These are phyloP conservation scores for Proterorhinus semilunaris DNA, from an alignment of 2,113 vertebrate species.

Conservation along the genomic window DNA sequence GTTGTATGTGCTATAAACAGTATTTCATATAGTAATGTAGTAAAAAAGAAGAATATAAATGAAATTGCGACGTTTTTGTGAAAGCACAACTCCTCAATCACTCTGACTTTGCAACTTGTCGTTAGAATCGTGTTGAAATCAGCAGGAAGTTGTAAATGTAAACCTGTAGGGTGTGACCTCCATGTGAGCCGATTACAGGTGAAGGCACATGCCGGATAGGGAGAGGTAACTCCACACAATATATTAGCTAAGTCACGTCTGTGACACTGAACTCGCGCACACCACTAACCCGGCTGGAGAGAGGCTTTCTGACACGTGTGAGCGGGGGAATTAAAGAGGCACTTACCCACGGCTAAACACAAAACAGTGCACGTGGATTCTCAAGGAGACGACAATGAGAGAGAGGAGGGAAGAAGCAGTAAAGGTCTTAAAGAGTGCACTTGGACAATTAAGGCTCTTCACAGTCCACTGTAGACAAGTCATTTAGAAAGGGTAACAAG, in stretches of 20 bases:
- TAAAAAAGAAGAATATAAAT: too few species aligned
- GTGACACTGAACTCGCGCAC: conserved; percentile 20
- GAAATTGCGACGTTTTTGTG: too few species aligned
- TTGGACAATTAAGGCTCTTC: background rate
- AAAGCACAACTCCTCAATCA: too few species aligned
- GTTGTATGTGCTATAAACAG: too few species aligned
- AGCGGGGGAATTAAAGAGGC: conserved; percentile 61
- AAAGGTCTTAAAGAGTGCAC: conserved; percentile 37
- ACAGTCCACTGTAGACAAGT: background rate
- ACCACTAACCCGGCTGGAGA: conserved; percentile 17
- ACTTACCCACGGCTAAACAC: conserved; percentile 45
- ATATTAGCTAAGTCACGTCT: conserved; percentile 11
- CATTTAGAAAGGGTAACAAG: too few species aligned
- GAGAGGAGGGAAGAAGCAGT: conserved; percentile 31
- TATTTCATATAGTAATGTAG: too few species aligned
- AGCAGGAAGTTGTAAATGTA: conserved; percentile 10
- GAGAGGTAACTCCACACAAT: conserved; percentile 1
- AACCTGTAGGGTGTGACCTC: conserved; percentile 6
- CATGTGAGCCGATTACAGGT: conserved; percentile 12
- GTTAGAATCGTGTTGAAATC: background rate
- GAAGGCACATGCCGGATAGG: conserved; percentile 29
- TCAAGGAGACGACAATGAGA: conserved; percentile 41
- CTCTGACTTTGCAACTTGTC: too few species aligned
- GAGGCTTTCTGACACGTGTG: conserved; percentile 62
- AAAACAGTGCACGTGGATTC: conserved; percentile 57